A percentile compares a stretch with the other conserved stretches of the same genome.
phyloP scores from a whole-genome alignment of 2,888 invertebrate genomes.

The Athalia cordata region DNA sequence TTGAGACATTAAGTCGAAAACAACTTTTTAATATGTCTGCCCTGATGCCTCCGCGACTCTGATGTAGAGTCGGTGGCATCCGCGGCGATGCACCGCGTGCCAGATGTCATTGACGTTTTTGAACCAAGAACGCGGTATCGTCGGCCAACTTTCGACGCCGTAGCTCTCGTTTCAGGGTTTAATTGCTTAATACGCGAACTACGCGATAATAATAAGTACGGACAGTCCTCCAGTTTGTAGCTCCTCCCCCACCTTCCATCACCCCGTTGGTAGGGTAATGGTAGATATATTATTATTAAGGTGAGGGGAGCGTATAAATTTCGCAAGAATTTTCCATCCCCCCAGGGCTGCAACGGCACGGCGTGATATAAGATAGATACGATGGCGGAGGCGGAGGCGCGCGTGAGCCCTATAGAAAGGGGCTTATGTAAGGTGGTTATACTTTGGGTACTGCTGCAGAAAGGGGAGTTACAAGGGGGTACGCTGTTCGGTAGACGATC shows the following conservation, averaged over 20 bases:
- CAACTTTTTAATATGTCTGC: slow-evolving; percentile 36
- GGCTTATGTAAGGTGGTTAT: slow-evolving; percentile 48
- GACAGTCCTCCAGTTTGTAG: neutral
- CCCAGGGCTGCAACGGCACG: slow-evolving; percentile 46
- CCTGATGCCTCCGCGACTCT: neutral
- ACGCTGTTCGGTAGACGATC: too few species aligned
- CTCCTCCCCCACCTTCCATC: neutral
- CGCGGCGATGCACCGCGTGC: slow-evolving; percentile 26
- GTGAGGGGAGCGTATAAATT: slow-evolving; percentile 44
- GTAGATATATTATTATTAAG: slow-evolving; percentile 44
- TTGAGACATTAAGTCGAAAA: slow-evolving; percentile 30
- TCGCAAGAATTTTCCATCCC: slow-evolving; percentile 45
- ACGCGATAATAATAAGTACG: slow-evolving; percentile 43
- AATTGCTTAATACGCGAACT: slow-evolving; percentile 31
- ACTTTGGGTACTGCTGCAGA: slow-evolving; percentile 33
- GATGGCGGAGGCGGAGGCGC: slow-evolving; percentile 1
- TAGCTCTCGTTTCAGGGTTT: slow-evolving; percentile 20
- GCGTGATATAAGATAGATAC: slow-evolving; percentile 55
- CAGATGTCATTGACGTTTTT: slow-evolving; percentile 37
- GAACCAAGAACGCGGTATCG: neutral
- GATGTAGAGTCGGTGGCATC: neutral
- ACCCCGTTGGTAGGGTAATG: slow-evolving; percentile 26
- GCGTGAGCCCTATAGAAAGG: slow-evolving; percentile 44
- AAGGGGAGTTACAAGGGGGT: slow-evolving; percentile 40
- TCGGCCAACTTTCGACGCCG: slow-evolving; percentile 32